These are phyloP conservation scores for Raillietiella orientalis DNA, from an alignment of 2,888 invertebrate genomes.

Conservation along the genomic window DNA sequence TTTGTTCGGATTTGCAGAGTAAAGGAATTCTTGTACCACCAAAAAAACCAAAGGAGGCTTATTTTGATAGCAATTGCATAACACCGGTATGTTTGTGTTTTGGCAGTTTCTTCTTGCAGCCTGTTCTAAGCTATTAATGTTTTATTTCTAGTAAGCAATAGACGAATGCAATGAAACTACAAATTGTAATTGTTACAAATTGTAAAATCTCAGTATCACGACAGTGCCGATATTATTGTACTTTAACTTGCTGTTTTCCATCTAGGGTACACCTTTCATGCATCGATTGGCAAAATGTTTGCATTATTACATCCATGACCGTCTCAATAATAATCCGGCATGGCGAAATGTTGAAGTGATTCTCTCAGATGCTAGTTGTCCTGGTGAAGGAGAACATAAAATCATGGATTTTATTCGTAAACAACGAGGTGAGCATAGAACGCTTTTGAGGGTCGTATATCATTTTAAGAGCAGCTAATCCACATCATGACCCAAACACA, in stretches of 20 bases:
- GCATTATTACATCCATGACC: slow-evolving; percentile 58
- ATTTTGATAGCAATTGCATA: slow-evolving; percentile 97
- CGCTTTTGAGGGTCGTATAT: slow-evolving; percentile 2
- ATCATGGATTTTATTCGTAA: slow-evolving; percentile 97
- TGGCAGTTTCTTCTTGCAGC: neutral
- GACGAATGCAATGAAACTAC: no score
- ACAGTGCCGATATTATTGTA: neutral
- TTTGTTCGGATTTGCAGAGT: slow-evolving; percentile 31
- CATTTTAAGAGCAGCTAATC: slow-evolving; percentile 25
- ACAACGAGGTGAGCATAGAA: slow-evolving; percentile 31
- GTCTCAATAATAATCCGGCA: slow-evolving; percentile 69
- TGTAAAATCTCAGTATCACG: no score
- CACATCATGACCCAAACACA: slow-evolving; percentile 89
- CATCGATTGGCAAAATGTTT: slow-evolving; percentile 36
- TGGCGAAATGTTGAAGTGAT: slow-evolving; percentile 75
- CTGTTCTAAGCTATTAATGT: neutral
- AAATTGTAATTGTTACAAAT: no score
- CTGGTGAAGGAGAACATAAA: slow-evolving; percentile 95
- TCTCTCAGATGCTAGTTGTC: slow-evolving; percentile 93
- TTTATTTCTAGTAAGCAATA: neutral
- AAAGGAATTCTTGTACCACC: slow-evolving; percentile 42
- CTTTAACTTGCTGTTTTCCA: neutral
- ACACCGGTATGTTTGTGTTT: slow-evolving; percentile 33
- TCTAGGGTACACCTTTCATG: slow-evolving; percentile 83
- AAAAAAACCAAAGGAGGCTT: slow-evolving; percentile 59